A percentile compares a stretch with the other conserved stretches of the same genome.
Evolutionary conservation across 37 sponge, comb jelly and placozoan genomes (phyloP).

Genomic region (Beroe forskalii): DNA sequence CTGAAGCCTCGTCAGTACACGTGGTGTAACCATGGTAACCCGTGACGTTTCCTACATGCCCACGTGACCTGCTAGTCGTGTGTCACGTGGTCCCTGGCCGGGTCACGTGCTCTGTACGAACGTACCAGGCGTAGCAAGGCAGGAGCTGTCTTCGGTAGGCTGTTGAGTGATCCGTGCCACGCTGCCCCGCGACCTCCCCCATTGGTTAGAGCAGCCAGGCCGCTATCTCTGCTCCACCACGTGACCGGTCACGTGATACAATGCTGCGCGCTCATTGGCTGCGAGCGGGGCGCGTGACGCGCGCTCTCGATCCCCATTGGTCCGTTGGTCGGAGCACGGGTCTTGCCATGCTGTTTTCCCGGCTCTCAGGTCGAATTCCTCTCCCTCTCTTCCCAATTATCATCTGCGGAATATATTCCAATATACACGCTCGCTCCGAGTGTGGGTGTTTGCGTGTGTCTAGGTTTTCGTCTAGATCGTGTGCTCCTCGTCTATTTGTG

Average conservation of each 20-base stretch:
- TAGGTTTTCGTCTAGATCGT: neutral
- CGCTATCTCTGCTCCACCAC: too few species aligned
- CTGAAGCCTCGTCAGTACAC: too few species aligned
- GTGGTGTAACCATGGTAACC: neutral
- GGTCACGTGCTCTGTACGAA: neutral
- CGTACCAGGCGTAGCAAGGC: constrained; percentile 5
- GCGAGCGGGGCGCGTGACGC: neutral
- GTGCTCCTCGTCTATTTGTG: neutral
- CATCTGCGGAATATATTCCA: constrained; percentile 9
- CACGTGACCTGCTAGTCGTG: neutral
- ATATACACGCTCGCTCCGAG: neutral
- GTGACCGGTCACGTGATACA: neutral
- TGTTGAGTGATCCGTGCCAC: constrained; percentile 15
- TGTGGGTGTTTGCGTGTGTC: constrained; percentile 9
- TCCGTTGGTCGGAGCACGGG: neutral
- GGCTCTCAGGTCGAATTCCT: neutral
- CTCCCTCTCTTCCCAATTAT: constrained; percentile 38
- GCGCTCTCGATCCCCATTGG: neutral
- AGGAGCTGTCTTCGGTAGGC: constrained; percentile 4
- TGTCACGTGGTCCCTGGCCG: neutral
- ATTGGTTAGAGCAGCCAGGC: constrained; percentile 5
- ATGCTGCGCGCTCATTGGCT: neutral
- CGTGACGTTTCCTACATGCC: neutral
- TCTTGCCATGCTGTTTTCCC: too few species aligned
- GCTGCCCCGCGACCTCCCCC: neutral